These are phyloP conservation scores for Spodoptera littoralis DNA, from an alignment of 2,888 invertebrate genomes.

Conservation along the genomic window DNA sequence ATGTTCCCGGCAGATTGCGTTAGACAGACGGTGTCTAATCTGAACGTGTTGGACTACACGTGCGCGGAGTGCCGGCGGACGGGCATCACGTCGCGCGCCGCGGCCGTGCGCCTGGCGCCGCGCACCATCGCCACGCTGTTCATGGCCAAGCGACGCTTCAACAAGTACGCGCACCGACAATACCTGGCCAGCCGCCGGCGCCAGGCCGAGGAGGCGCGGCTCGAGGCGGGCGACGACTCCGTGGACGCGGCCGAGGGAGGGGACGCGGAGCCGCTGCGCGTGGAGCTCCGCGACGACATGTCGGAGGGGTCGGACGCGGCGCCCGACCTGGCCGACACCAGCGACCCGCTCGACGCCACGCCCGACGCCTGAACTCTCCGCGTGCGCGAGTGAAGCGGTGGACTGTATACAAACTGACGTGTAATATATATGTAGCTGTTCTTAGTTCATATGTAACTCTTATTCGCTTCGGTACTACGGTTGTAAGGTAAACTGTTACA, in stretches of 20 bases:
- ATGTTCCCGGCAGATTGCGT: conserved; percentile 80
- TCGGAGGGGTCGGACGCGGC: conserved; percentile 38
- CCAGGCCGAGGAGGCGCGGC: conserved; percentile 39
- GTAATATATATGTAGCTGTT: conserved; percentile 71
- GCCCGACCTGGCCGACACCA: conserved; percentile 44
- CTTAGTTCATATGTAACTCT: conserved; percentile 76
- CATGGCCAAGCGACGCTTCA: conserved; percentile 88
- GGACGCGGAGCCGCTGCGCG: conserved; percentile 48
- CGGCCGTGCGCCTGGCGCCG: conserved; percentile 84
- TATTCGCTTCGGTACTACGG: conserved; percentile 83
- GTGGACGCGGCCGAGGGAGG: conserved; percentile 41
- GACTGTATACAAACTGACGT: conserved; percentile 52
- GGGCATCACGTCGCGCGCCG: conserved; percentile 85
- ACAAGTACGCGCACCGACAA: conserved; percentile 87
- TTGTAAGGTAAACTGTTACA: conserved; percentile 85
- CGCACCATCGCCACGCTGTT: conserved; percentile 86
- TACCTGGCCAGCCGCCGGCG: conserved; percentile 73
- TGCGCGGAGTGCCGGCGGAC: conserved; percentile 86
- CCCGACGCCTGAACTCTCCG: conserved; percentile 34
- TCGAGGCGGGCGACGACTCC: conserved; percentile 37
- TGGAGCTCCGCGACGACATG: conserved; percentile 27
- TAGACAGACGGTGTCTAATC: conserved; percentile 77
- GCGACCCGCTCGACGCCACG: conserved; percentile 34
- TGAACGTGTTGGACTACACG: conserved; percentile 86
- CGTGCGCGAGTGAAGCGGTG: conserved; percentile 36